Evolutionary conservation across 2,113 vertebrate genomes (phyloP).

Genomic region (Diphyllodes magnificus): DNA sequence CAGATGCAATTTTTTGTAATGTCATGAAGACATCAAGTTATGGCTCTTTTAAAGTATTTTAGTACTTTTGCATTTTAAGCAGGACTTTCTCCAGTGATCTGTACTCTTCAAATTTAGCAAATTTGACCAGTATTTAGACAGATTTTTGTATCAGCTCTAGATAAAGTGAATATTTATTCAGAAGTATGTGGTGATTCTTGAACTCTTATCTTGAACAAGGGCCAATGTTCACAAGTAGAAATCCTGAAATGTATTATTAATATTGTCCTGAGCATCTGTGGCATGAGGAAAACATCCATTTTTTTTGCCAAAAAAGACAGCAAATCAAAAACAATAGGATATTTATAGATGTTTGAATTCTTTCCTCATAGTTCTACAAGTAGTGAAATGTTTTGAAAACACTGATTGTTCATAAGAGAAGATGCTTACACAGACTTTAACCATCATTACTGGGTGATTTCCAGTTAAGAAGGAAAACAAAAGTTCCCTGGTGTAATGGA

Average conservation of each 20-base stretch:
- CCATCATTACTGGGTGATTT: conserved; percentile 32
- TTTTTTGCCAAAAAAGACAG: not conserved
- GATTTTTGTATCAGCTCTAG: not conserved
- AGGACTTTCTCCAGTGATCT: not conserved
- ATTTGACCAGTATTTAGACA: not conserved
- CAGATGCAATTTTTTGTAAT: not conserved
- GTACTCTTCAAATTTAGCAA: not conserved
- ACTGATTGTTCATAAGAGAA: conserved; percentile 19
- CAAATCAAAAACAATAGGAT: not conserved
- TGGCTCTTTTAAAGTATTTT: not conserved
- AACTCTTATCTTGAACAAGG: not conserved
- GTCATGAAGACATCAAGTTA: not conserved
- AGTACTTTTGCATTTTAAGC: not conserved
- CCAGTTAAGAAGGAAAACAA: conserved; percentile 52
- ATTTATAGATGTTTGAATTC: not conserved
- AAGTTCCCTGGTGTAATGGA: conserved; percentile 13
- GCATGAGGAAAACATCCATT: not conserved
- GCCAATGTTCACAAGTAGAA: not conserved
- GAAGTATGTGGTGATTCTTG: not conserved
- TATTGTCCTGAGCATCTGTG: not conserved
- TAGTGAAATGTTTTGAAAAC: not conserved
- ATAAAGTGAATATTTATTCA: not conserved
- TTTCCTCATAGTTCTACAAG: not conserved
- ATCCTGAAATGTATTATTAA: not conserved
- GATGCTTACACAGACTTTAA: conserved; percentile 4